Evolutionary conservation across 1,140 invertebrate species (phyloP).

Genomic region (Schlechtendalia chinensis): DNA sequence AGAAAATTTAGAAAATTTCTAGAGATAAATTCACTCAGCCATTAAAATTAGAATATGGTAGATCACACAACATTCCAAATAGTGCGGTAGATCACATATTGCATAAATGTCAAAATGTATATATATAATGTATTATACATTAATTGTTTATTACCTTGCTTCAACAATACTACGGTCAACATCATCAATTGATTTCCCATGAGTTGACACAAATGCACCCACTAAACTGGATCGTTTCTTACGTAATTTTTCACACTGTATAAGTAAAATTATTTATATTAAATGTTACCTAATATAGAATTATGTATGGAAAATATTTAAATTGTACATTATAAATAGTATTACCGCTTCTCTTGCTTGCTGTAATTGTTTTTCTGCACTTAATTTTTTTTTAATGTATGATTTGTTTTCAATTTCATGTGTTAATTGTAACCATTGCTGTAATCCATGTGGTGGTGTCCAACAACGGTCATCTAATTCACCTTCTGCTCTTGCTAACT

Average conservation of each 20-base stretch:
- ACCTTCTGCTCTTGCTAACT: slow-evolving; percentile 80
- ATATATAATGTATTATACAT: neutral
- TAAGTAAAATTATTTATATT: slow-evolving; percentile 42
- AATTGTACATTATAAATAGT: slow-evolving; percentile 50
- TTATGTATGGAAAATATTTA: neutral
- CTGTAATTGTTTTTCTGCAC: slow-evolving; percentile 81
- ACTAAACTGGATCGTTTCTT: slow-evolving; percentile 89
- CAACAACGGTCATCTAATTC: slow-evolving; percentile 84
- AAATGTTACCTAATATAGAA: neutral
- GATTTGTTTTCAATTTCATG: slow-evolving; percentile 89
- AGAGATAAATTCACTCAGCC: too few species aligned
- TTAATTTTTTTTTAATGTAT: slow-evolving; percentile 80
- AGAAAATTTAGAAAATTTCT: too few species aligned
- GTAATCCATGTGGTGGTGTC: slow-evolving; percentile 81
- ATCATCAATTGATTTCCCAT: slow-evolving; percentile 90
- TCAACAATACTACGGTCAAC: slow-evolving; percentile 89
- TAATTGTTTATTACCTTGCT: slow-evolving; percentile 62
- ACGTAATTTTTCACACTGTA: slow-evolving; percentile 86
- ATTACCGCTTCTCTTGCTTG: slow-evolving; percentile 84
- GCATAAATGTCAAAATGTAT: too few species aligned
- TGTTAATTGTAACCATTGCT: slow-evolving; percentile 90
- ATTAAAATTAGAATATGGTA: too few species aligned
- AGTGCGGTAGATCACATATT: too few species aligned
- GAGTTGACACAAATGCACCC: slow-evolving; percentile 91
- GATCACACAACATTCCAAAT: too few species aligned